These are phyloP conservation scores for Rhingia campestris DNA, from an alignment of 2,888 invertebrate genomes.

Conservation along the genomic window DNA sequence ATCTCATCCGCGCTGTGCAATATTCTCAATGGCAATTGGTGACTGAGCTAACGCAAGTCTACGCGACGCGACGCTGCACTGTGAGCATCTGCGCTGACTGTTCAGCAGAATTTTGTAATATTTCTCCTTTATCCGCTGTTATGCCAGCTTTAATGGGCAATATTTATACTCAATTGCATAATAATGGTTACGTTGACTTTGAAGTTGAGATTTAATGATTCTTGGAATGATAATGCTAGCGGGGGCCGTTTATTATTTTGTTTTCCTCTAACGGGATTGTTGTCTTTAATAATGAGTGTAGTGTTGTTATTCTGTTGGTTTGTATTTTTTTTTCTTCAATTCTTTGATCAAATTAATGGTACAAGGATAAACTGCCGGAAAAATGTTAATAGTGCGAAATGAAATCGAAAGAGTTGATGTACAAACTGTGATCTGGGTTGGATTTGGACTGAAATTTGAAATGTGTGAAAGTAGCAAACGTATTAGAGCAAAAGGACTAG, in stretches of 20 bases:
- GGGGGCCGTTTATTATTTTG: neutral
- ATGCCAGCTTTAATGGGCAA: conserved; percentile 66
- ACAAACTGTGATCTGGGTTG: conserved; percentile 7
- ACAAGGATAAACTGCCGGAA: neutral
- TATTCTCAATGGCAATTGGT: conserved; percentile 38
- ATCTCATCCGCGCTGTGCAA: conserved; percentile 40
- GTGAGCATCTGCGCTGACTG: conserved; percentile 69
- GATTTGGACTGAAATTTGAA: too few species aligned
- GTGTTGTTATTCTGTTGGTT: neutral
- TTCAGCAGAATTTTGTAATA: conserved; percentile 68
- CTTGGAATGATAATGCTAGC: conserved; percentile 25
- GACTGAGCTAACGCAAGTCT: conserved; percentile 31
- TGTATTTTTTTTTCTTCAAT: neutral
- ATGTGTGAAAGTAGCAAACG: too few species aligned
- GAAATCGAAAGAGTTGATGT: conserved; percentile 15
- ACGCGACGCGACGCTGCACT: conserved; percentile 18
- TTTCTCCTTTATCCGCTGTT: conserved; percentile 53
- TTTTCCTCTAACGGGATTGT: neutral
- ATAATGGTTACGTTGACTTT: conserved; percentile 49
- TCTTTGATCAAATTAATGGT: conserved; percentile 4
- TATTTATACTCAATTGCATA: conserved; percentile 66
- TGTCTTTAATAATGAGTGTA: neutral
- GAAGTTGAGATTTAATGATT: conserved; percentile 44
- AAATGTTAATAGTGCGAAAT: too few species aligned
- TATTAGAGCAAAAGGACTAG: too few species aligned